Conservation (phyloP, 2,888 invertebrate genomes). For the Macrophya alboannulata region DNA sequence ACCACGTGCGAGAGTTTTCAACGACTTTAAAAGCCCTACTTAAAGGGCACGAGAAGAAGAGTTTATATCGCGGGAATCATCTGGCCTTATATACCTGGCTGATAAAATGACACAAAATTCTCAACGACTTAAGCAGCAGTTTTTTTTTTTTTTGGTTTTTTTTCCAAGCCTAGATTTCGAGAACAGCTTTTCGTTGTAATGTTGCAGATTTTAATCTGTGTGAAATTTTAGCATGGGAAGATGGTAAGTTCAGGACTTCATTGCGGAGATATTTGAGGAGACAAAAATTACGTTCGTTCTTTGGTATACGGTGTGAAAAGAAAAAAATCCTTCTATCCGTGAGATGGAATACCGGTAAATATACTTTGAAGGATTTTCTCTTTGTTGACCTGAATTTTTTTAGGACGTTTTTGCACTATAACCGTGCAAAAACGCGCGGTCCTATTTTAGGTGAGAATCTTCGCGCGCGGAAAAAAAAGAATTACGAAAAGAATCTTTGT, state of each 20-base stretch:
- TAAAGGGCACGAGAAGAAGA: neutral
- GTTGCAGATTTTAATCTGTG: conserved; percentile 14
- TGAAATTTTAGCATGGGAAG: neutral
- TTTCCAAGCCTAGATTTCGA: neutral
- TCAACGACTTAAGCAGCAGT: neutral
- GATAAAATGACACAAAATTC: conserved; percentile 15
- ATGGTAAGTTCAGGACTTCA: neutral
- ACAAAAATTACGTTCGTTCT: neutral
- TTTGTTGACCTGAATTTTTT: conserved; percentile 8
- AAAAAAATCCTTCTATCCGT: conserved; percentile 8
- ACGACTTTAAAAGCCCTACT: conserved; percentile 13
- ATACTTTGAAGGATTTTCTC: neutral
- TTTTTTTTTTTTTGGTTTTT: conserved; percentile 12
- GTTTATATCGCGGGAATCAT: conserved; percentile 23
- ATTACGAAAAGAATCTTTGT: conserved; percentile 49
- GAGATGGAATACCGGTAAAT: conserved; percentile 10
- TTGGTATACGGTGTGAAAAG: neutral
- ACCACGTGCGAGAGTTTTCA: conserved; percentile 40
- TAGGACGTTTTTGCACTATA: neutral
- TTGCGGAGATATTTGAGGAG: neutral
- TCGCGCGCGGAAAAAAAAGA: conserved; percentile 43
- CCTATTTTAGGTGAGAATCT: conserved; percentile 48
- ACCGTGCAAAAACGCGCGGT: conserved; percentile 25
- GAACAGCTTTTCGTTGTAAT: neutral
- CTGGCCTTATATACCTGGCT: conserved; percentile 8